Conservation (phyloP, 2,888 invertebrate genomes). For the Brachylomia viminalis region DNA sequence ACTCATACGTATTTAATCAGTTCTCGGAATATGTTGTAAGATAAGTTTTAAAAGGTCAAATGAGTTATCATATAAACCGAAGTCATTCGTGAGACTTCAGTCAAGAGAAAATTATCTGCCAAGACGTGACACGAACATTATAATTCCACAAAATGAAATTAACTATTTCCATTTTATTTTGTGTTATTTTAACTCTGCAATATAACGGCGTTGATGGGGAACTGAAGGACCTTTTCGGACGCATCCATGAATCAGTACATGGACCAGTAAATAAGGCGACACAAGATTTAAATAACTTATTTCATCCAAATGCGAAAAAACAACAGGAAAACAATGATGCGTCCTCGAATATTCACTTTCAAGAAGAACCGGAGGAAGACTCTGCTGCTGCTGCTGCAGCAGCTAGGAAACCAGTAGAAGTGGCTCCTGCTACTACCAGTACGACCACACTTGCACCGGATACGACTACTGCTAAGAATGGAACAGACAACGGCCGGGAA, state of each 20-base stretch:
- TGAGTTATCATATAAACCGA: constrained; percentile 70
- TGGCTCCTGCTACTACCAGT: constrained; percentile 6
- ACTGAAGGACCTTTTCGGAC: constrained; percentile 70
- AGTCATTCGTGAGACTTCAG: constrained; percentile 64
- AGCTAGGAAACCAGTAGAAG: constrained; percentile 14
- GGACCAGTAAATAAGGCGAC: constrained; percentile 67
- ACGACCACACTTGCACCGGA: constrained; percentile 21
- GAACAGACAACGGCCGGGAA: constrained; percentile 72
- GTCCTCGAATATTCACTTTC: constrained; percentile 43
- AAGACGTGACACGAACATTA: constrained; percentile 53
- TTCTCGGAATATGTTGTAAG: constrained; percentile 67
- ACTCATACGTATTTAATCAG: constrained; percentile 63
- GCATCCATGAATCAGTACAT: constrained; percentile 67
- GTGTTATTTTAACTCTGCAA: constrained; percentile 66
- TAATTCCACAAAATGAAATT: constrained; percentile 73
- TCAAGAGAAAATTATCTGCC: constrained; percentile 65
- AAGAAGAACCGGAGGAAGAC: constrained; percentile 33
- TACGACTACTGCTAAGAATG: constrained; percentile 10
- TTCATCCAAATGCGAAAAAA: constrained; percentile 64
- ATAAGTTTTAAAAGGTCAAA: constrained; percentile 72
- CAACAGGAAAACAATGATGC: constrained; percentile 38
- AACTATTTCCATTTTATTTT: constrained; percentile 67
- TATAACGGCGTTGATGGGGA: constrained; percentile 70
- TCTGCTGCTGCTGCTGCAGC: neutral
- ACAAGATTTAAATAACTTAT: constrained; percentile 68